These are phyloP conservation scores for Mnemiopsis leidyi DNA, from an alignment of 37 sponge, comb jelly and placozoan species.

Conservation along the genomic window DNA sequence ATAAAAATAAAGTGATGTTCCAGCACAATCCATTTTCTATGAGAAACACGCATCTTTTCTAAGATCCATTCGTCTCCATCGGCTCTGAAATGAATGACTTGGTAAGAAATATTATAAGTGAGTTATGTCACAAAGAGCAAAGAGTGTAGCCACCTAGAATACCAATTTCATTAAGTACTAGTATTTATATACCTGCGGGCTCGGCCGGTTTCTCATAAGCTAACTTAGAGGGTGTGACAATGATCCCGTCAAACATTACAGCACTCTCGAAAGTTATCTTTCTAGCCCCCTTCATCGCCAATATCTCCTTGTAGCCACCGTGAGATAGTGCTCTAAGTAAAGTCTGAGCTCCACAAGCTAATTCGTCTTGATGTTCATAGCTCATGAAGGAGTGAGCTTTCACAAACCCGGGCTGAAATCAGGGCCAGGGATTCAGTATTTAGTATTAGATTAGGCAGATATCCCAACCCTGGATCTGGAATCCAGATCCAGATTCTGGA, in stretches of 20 bases:
- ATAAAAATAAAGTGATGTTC: too few species aligned
- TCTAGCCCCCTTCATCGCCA: conserved; percentile 69
- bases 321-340: conserved; percentile 82
- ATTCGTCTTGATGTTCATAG: conserved; percentile 75
- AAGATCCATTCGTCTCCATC: conserved; percentile 26
- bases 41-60: too few species aligned
- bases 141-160: not conserved
- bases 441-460: too few species aligned
- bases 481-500: too few species aligned
- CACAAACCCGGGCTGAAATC: conserved; percentile 58
- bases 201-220: conserved; percentile 58
- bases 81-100: not conserved
- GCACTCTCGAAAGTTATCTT: conserved; percentile 32
- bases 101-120: too few species aligned
- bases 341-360: conserved; percentile 80
- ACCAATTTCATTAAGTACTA: not conserved
- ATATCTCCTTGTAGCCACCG: conserved; percentile 78
- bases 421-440: too few species aligned
- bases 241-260: conserved; percentile 55
- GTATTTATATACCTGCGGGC: too few species aligned
- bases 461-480: too few species aligned
- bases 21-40: too few species aligned
- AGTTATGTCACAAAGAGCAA: too few species aligned
- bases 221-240: conserved; percentile 48
- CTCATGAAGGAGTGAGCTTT: conserved; percentile 67